Conservation (phyloP, 2,888 invertebrate species). For the Acanthosepion esculentum region DNA sequence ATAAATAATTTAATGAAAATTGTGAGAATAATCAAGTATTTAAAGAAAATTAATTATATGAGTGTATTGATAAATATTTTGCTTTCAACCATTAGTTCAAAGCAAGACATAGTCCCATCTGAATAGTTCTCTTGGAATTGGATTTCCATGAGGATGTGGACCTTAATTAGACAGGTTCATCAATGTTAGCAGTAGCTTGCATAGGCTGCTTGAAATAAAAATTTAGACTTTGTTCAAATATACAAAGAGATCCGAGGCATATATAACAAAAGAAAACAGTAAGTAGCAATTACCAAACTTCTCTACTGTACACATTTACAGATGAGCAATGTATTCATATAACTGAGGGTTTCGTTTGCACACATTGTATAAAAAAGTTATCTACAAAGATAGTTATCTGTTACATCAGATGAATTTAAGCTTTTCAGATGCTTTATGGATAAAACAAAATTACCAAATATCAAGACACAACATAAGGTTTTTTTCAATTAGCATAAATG, state of each 20-base stretch:
- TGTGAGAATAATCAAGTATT: too few relatives aligned
- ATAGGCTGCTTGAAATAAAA: background rate
- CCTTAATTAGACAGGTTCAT: background rate
- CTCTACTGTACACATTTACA: background rate
- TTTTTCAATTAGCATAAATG: too few relatives aligned
- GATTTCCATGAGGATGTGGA: background rate
- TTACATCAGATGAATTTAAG: too few relatives aligned
- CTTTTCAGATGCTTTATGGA: too few relatives aligned
- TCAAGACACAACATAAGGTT: too few relatives aligned
- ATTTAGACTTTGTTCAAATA: background rate
- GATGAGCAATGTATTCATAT: background rate
- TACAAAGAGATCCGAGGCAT: background rate
- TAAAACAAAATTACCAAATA: too few relatives aligned
- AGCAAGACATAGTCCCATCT: background rate
- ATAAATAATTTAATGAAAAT: too few relatives aligned
- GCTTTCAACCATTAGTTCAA: background rate
- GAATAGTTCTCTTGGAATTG: background rate
- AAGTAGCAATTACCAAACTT: background rate
- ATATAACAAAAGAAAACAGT: background rate
- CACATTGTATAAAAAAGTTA: background rate
- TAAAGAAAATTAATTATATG: too few relatives aligned
- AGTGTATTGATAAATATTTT: background rate
- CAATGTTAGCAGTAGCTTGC: background rate
- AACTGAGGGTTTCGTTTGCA: background rate
- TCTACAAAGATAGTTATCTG: too few relatives aligned